Evolutionary conservation across 2,888 invertebrate genomes (phyloP), one percentile per base, ranked within the genome.

Genomic region (Caenorhabditis sp.): DNA sequence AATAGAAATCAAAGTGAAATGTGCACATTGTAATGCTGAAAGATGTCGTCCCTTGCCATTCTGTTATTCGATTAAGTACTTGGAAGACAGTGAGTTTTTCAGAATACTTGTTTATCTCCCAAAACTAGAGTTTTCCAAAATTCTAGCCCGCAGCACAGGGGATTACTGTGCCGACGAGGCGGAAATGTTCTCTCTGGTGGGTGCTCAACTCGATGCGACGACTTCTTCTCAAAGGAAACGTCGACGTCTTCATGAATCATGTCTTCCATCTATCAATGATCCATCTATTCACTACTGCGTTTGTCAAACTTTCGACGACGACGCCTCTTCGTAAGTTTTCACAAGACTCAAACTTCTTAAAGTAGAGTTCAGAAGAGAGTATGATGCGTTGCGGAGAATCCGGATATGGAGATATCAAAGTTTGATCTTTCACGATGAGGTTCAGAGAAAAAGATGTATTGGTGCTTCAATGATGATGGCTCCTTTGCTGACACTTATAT

Each of bases 341-440:
- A 16, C 6, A 31, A 24, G 56, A n/a, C 22, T 7, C 16, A 41
- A 0, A 22, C 35, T 24, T 38, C 12, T 2, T 10, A 38, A 38
- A 12, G 12, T 2, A 38, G 31, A 35, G 51, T 80, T 19, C 61
- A 79, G 82, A 63, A 61, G 74, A 74, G 77, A 77, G 31, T 82
- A 74, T 44, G 69, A 83, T 41, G 75, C 69, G n/a, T 38, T 83
- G 14, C 66, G 81, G 10, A 24, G 80, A 38, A 77, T 87, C 14
- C 73, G 88, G 51, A 85, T 88, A n/a, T 88, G 88, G 88, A 75
- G 88, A 56, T 88, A 88, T 72, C 85, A 87, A 41, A 75, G 84
- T 28, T 61, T 88, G 35, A 82, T 83, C 41, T 83, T 82, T 47
- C 79, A 86, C 38, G 79, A 82, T 51, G 75, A 85, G 31, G 51